A percentile compares a stretch with the other conserved stretches of the same genome.
Conservation (phyloP, 2,113 vertebrate genomes). For the Turnix velox region DNA sequence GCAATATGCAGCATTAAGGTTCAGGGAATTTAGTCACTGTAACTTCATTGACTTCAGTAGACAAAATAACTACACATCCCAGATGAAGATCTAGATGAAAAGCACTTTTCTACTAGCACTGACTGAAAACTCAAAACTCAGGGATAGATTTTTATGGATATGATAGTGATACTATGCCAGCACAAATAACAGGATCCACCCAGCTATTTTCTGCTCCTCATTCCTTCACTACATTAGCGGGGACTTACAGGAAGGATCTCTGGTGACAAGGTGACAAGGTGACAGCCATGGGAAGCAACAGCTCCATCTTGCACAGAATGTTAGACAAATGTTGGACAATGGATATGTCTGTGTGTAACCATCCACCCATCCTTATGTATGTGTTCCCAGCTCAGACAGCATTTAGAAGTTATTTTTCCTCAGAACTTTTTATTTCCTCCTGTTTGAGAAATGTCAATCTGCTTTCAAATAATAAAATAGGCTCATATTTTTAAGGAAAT, state of each 20-base stretch:
- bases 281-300: neutral
- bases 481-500: neutral
- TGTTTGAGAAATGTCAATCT: neutral
- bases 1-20: neutral
- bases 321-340: neutral
- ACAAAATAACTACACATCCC: neutral
- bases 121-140: neutral
- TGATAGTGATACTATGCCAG: neutral
- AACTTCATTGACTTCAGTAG: neutral
- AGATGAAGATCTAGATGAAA: neutral
- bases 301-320: neutral
- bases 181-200: neutral
- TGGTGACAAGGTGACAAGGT: neutral
- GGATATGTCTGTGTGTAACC: neutral
- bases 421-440: neutral
- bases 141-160: neutral
- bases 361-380: neutral
- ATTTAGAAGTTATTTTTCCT: neutral
- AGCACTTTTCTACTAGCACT: neutral
- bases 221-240: neutral
- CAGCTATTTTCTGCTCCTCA: neutral
- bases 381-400: neutral
- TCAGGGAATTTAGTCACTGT: neutral
- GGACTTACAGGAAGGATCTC: neutral
- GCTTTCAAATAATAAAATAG: neutral